phyloP scores from a whole-genome alignment of 2,888 invertebrate genomes.

The Scaptomyza reducta region DNA sequence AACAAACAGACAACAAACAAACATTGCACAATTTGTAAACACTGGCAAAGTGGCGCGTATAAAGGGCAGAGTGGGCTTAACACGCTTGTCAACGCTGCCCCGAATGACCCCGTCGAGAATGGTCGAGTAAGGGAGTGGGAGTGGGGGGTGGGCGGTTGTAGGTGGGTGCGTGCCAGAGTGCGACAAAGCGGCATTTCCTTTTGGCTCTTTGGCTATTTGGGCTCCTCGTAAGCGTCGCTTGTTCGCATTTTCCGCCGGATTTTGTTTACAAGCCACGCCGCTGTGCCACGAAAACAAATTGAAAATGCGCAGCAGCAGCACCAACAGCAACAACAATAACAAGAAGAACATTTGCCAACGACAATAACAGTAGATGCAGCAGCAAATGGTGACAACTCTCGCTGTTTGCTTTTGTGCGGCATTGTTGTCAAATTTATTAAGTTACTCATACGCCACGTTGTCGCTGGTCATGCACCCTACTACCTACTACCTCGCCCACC shows the following conservation, averaged over 20 bases:
- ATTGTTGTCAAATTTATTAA: slow-evolving; percentile 79
- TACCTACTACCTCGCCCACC: too few species aligned
- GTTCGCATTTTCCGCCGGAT: slow-evolving; percentile 76
- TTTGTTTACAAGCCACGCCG: slow-evolving; percentile 76
- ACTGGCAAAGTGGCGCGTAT: slow-evolving; percentile 35
- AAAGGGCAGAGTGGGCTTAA: slow-evolving; percentile 35
- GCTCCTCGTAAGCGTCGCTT: slow-evolving; percentile 60
- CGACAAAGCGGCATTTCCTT: slow-evolving; percentile 75
- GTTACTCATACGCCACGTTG: slow-evolving; percentile 74
- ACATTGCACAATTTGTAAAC: slow-evolving; percentile 65
- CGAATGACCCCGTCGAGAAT: slow-evolving; percentile 50
- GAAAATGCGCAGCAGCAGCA: slow-evolving; percentile 57
- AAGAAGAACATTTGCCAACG: slow-evolving; percentile 26
- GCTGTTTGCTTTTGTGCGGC: slow-evolving; percentile 70
- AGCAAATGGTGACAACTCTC: slow-evolving; percentile 60
- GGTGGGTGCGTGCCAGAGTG: slow-evolving; percentile 29
- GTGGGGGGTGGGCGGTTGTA: not conserved
- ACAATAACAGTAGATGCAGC: slow-evolving; percentile 33
- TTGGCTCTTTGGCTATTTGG: slow-evolving; percentile 58
- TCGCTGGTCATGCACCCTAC: slow-evolving; percentile 6
- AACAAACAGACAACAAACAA: slow-evolving; percentile 35
- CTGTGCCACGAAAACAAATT: slow-evolving; percentile 75
- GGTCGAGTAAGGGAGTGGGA: not conserved
- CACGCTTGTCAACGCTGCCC: slow-evolving; percentile 67
- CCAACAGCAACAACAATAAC: slow-evolving; percentile 41